These are phyloP conservation scores for Tapirus terrestris DNA, from an alignment of 2,113 vertebrate species.

Conservation along the genomic window DNA sequence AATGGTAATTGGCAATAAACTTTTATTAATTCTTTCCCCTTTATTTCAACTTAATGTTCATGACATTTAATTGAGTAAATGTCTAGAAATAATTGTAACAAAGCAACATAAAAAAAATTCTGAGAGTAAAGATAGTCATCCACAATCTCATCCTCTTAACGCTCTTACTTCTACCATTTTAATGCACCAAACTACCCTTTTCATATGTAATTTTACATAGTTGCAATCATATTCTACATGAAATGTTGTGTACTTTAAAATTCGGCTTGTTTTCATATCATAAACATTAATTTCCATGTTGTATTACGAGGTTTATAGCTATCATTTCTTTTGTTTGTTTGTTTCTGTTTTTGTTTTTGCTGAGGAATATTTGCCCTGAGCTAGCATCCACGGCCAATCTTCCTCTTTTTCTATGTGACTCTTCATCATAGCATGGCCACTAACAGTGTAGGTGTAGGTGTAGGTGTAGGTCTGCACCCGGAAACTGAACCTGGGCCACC, in stretches of 20 bases:
- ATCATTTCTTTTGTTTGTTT: not conserved
- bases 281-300: not conserved
- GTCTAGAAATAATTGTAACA: conserved; percentile 20
- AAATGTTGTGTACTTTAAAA: not conserved
- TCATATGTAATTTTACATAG: not conserved
- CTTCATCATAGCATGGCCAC: no score
- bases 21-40: not conserved
- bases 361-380: no score
- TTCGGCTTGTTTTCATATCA: not conserved
- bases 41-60: not conserved
- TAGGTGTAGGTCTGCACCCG: no score
- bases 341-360: no score
- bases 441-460: no score
- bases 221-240: not conserved
- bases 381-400: no score
- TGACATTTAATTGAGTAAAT: not conserved
- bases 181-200: not conserved
- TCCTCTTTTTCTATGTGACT: no score
- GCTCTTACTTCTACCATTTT: not conserved
- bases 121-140: not conserved
- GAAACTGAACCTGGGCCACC: no score
- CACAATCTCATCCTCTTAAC: not conserved
- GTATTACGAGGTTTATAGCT: not conserved
- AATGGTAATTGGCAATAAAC: not conserved
- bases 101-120: not conserved